Conservation (phyloP, 2,113 vertebrate species). For the Peromyscus polionotus region DNA sequence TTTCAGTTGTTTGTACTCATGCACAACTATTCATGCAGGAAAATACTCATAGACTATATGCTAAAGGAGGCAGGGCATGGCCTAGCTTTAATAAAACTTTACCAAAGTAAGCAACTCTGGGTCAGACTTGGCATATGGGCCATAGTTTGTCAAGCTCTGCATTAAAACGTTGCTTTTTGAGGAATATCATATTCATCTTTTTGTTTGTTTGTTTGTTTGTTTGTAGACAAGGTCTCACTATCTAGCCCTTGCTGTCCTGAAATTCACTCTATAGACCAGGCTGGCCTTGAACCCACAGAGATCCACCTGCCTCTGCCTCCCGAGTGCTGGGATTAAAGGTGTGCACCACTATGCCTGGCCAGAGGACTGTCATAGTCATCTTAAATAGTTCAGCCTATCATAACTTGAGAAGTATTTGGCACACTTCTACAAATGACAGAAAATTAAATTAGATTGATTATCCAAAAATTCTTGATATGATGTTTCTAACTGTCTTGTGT, state of each 20-base stretch:
- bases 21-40: not conserved
- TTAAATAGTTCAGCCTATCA: constrained; percentile 37
- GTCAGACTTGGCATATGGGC: not conserved
- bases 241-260: not conserved
- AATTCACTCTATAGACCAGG: not conserved
- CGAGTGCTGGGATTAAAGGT: not conserved
- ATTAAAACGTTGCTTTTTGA: constrained; percentile 5
- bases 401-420: constrained; percentile 12
- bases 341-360: not conserved
- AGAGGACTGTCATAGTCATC: constrained; percentile 1
- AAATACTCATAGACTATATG: not conserved
- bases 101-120: not conserved
- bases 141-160: not conserved
- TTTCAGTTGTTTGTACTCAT: not conserved
- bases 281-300: not conserved
- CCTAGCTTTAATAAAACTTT: constrained; percentile 55
- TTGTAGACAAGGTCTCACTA: not conserved
- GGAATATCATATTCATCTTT: constrained; percentile 7
- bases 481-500: constrained; percentile 26
- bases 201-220: no score
- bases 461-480: not conserved
- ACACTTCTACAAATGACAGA: not conserved
- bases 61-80: not conserved
- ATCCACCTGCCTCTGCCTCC: not conserved
- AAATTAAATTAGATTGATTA: constrained; percentile 34